Evolutionary conservation across 2,888 invertebrate species (phyloP), one percentile per base, ranked within the genome.

Genomic region (Dorcus hopei): DNA sequence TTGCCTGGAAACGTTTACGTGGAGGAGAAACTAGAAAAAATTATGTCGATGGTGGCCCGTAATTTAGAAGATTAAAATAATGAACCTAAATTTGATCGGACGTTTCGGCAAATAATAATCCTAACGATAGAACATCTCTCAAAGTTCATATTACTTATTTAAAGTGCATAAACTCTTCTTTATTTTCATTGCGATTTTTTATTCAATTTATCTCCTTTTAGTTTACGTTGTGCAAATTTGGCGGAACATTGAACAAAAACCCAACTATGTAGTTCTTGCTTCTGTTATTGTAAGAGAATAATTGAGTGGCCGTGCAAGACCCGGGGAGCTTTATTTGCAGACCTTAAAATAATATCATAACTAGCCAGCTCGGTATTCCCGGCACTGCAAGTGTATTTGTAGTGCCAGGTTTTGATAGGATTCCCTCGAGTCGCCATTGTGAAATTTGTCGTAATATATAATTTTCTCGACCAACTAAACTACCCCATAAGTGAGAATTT

Each of bases 1-100:
- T 74, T 72, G 71, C 72, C 68, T 61, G 53, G 58, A 38, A 53
- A 52, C 42, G 53, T 49, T 58, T 58, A 45, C n/a, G 23, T 11
- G 14, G 56, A 52, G 52, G 7, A 7, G 19, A 47, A 47, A n/a
- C n/a, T n/a, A 47, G 11, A 47, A 16, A 11, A 33, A 47, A 16
- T 6, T 33, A 33, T 33, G 26, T 33, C 26, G 26, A 33, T 33
- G 26, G 26, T 33, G 26, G 26, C 0, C 7, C 26, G 26, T 33
- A 33, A 33, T 33, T 33, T 33, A 33, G 26, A 3, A 33, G 26
- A 33, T 33, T 33, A 33, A 33, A 5, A 33, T 33, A 33, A 33
- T 33, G 26, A 33, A 33, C 7, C 19, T 19, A 19, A 19, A 7
- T 33, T 33, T 33, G 26, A 7, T 33, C 6, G 6, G 26, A 6